Conservation (phyloP, 2,113 vertebrate species). For the Dromiciops gliroides region DNA sequence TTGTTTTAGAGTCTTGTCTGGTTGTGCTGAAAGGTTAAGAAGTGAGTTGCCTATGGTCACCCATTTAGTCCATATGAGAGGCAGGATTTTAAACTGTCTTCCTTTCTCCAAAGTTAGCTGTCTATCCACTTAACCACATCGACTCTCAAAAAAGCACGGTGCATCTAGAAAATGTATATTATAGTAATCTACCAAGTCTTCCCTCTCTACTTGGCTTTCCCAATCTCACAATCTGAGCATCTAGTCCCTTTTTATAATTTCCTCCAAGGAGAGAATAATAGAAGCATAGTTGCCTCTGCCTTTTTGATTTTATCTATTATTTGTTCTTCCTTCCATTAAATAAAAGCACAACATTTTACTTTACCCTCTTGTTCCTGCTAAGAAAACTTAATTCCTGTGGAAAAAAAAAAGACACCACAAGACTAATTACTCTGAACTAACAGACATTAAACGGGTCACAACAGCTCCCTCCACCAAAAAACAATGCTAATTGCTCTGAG, state of each 20-base stretch:
- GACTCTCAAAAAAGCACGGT: constrained; percentile 13
- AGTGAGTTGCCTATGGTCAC: background rate
- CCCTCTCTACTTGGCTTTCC: background rate
- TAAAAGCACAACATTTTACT: constrained; percentile 24
- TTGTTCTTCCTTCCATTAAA: constrained; percentile 15
- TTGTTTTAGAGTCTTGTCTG: background rate
- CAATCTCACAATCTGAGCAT: background rate
- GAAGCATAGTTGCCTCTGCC: constrained; percentile 4
- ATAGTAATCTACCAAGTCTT: background rate
- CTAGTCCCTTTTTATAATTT: background rate
- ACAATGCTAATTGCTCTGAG: background rate
- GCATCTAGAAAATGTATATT: background rate
- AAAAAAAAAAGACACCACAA: constrained; percentile 32
- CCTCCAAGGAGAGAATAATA: constrained; percentile 23
- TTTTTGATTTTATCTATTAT: constrained; percentile 20
- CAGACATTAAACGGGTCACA: constrained; percentile 29
- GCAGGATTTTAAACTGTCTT: background rate
- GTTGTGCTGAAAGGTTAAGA: background rate
- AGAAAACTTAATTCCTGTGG: constrained; percentile 38
- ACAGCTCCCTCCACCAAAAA: background rate
- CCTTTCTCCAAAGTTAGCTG: background rate
- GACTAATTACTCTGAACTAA: background rate
- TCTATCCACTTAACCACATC: background rate
- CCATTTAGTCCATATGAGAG: background rate
- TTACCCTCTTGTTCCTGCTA: constrained; percentile 22